These are phyloP conservation scores for Eulemur albifrons DNA, from an alignment of 2,797 vertebrate species.

Conservation along the genomic window DNA sequence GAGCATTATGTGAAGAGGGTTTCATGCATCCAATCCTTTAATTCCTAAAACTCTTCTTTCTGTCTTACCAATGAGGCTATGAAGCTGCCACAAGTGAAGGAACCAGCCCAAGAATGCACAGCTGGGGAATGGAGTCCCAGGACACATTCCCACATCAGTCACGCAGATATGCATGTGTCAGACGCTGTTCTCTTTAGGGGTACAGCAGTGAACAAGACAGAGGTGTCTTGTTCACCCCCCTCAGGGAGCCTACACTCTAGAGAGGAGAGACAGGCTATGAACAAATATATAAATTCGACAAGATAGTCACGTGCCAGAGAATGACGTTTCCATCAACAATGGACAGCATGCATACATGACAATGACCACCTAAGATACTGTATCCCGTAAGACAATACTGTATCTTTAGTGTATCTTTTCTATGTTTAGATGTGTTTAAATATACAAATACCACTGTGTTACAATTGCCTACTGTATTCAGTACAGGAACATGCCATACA, in stretches of 20 bases:
- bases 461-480: not conserved
- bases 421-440: not conserved
- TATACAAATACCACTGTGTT: not conserved
- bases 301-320: not conserved
- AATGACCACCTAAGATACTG: not conserved
- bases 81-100: not conserved
- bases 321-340: not conserved
- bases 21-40: too few species aligned
- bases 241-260: not conserved
- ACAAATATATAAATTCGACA: not conserved
- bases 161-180: accelerated
- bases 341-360: not conserved
- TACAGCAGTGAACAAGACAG: not conserved
- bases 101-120: not conserved
- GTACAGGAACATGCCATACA: not conserved
- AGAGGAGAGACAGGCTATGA: not conserved
- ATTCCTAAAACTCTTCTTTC: not conserved
- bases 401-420: not conserved
- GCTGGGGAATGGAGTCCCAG: accelerated
- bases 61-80: not conserved
- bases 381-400: not conserved
- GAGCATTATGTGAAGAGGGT: not conserved
- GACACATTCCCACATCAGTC: accelerated
- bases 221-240: too few species aligned
- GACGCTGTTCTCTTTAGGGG: accelerated